A percentile compares a stretch with the other conserved stretches of the same genome.
These are phyloP conservation scores for Lucinisca nassula DNA, from an alignment of 2,888 invertebrate species.

Conservation along the genomic window DNA sequence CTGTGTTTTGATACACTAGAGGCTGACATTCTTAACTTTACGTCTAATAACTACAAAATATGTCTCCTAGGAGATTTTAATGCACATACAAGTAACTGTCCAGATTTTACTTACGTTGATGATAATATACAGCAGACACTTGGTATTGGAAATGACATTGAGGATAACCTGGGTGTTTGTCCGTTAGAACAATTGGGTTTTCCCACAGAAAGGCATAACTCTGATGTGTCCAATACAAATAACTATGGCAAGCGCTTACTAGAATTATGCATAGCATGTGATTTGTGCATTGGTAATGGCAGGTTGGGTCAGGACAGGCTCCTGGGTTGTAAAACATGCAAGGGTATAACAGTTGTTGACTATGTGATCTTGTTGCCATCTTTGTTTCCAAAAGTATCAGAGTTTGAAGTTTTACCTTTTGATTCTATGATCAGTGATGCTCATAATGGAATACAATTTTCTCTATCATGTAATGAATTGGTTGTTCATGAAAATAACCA, in stretches of 20 bases:
- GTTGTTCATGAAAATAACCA: not conserved
- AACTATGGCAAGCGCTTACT: not conserved
- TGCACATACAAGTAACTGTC: not conserved
- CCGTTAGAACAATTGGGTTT: not conserved
- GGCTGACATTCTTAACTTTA: not conserved
- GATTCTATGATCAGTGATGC: conserved; percentile 5
- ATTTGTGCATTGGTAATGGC: not conserved
- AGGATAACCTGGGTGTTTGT: not conserved
- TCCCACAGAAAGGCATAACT: not conserved
- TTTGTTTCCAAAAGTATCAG: not conserved
- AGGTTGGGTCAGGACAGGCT: not conserved
- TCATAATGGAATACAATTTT: not conserved
- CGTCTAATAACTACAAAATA: not conserved
- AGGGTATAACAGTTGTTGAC: not conserved
- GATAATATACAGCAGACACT: not conserved
- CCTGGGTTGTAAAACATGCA: not conserved
- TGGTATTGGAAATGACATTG: not conserved
- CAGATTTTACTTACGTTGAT: not conserved
- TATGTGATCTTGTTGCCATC: not conserved
- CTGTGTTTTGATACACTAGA: too few species aligned
- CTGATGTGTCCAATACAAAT: not conserved
- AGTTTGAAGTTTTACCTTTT: not conserved
- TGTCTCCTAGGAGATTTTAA: conserved; percentile 1
- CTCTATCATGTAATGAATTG: not conserved
- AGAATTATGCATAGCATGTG: not conserved